Conservation (phyloP, 2,888 invertebrate species). For the Papilio protenor region DNA sequence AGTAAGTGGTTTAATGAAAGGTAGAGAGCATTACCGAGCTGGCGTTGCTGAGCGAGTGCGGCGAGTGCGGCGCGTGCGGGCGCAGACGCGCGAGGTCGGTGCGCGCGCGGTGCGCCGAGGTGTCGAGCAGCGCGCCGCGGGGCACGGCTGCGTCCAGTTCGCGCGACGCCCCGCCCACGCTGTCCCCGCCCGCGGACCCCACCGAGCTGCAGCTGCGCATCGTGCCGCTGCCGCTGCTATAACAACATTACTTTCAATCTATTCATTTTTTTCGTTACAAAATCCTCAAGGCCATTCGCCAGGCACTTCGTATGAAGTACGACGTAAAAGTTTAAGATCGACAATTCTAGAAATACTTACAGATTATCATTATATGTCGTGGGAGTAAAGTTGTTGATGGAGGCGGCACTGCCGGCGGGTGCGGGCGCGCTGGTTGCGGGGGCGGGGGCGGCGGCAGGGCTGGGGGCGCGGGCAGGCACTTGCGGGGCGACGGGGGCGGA, state of each 20-base stretch:
- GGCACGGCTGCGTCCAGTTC: slow-evolving; percentile 95
- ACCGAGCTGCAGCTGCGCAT: slow-evolving; percentile 46
- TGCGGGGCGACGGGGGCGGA: slow-evolving; percentile 32
- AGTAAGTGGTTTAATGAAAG: no score
- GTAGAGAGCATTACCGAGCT: no score
- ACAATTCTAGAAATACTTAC: slow-evolving; percentile 54
- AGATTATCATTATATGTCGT: slow-evolving; percentile 51
- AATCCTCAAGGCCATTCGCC: neutral
- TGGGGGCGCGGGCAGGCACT: slow-evolving; percentile 42
- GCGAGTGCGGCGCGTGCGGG: slow-evolving; percentile 71
- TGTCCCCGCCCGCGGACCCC: slow-evolving; percentile 33
- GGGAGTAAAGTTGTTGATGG: slow-evolving; percentile 48
- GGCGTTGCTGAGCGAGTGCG: slow-evolving; percentile 84
- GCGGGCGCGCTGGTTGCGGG: slow-evolving; percentile 35
- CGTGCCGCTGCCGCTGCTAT: slow-evolving; percentile 38
- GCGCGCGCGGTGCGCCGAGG: slow-evolving; percentile 88
- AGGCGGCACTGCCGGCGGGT: slow-evolving; percentile 44
- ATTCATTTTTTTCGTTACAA: neutral
- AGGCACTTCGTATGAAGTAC: no score
- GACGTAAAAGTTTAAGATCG: no score
- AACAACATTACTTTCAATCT: neutral
- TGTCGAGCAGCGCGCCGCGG: slow-evolving; percentile 91
- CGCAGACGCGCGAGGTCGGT: slow-evolving; percentile 92
- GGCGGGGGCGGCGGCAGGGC: slow-evolving; percentile 34
- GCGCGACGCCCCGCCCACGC: slow-evolving; percentile 73